Percentiles rank a stretch among this genome's conserved stretches.
phyloP scores from a whole-genome alignment of 2,113 vertebrate genomes.

The Bubo scandiacus region DNA sequence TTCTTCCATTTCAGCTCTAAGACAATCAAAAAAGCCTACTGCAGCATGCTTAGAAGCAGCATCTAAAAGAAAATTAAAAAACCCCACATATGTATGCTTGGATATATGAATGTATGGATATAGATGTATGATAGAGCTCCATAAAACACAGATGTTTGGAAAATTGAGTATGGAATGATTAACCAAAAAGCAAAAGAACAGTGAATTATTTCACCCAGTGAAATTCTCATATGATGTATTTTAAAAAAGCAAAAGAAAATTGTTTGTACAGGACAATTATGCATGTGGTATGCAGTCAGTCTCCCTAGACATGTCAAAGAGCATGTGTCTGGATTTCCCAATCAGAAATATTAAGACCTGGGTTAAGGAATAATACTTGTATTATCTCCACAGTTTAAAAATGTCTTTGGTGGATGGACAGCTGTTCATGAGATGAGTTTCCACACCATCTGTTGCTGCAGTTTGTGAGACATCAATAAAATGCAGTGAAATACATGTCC shows the following conservation, averaged over 20 bases:
- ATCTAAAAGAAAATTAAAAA: slow-evolving; percentile 70
- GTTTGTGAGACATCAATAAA: background rate
- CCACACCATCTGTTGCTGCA: background rate
- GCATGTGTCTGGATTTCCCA: background rate
- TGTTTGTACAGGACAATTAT: background rate
- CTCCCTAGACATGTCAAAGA: background rate
- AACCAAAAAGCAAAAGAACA: background rate
- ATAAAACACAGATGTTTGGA: background rate
- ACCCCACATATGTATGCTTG: accelerated
- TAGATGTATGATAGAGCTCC: background rate
- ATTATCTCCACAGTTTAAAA: background rate
- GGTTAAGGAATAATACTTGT: background rate
- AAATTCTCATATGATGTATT: background rate
- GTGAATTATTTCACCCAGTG: background rate
- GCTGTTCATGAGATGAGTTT: background rate
- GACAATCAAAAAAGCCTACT: slow-evolving; percentile 95
- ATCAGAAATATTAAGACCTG: background rate
- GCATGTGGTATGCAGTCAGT: background rate
- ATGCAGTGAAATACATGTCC: background rate
- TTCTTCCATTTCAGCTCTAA: slow-evolving; percentile 93
- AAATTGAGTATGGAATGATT: background rate
- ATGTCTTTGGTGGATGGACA: background rate
- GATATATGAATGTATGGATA: background rate
- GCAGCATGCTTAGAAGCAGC: slow-evolving; percentile 93
- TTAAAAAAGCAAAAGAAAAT: background rate